Evolutionary conservation across 2,888 invertebrate genomes (phyloP), one percentile per base, ranked within the genome.

Genomic region (Cremastinae sp.): DNA sequence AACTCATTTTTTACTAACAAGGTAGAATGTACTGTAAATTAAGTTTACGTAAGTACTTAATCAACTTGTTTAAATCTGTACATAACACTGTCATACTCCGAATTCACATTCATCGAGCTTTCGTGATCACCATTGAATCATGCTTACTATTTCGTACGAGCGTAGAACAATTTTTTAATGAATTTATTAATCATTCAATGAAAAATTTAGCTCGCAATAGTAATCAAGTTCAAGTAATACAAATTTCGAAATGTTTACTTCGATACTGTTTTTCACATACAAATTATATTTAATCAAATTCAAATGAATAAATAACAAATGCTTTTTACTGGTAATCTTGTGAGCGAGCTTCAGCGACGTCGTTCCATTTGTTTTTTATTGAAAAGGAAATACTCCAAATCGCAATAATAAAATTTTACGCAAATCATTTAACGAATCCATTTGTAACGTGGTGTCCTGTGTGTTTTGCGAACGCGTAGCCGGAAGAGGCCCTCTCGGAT

Each of bases 401-500:
- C 51, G 62, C 66, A 61, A 58, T 72, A 71, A 35, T 66, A 53
- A 69, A 59, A 47, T 64, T 64, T 77, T 61, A 62, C 61, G 70
- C 72, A 72, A 76, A 70, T 56, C 72, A 78, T 72, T 43, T 79
- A 66, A 71, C 59, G 72, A 70, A 69, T 79, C 73, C 81, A 80
- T 81, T 72, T 84, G 82, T 86, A 86, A 86, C 78, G 83, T 87
- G 83, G 82, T 84, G 85, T 87, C 85, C 83, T 83, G 81, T 87
- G 84, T 87, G 85, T 83, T 83, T 81, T 84, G 82, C 80, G 83
- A 83, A 81, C 91, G 90, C 91, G 90, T 93, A 98, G 97, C 97
- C 98, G 90, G 97, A 97, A 90, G 97, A 98, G 91, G 96, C 97
- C 90, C 93, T 98, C 90, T 97, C 97, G 87, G 98, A 99, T 91